These are phyloP conservation scores for Chaetophractus vellerosus DNA, from an alignment of 2,797 vertebrate genomes.

Conservation along the genomic window DNA sequence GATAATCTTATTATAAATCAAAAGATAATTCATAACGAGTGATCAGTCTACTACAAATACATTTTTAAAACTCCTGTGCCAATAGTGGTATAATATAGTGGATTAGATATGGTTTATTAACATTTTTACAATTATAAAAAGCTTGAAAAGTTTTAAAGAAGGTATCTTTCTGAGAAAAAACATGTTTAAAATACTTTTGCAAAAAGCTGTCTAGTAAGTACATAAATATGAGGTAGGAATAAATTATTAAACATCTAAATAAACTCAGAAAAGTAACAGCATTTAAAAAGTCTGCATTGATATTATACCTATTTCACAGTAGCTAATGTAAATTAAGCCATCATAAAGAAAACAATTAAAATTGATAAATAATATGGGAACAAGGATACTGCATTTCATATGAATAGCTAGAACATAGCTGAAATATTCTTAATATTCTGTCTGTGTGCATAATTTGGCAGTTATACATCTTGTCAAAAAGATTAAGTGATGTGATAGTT, in stretches of 20 bases:
- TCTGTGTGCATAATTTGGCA: background rate
- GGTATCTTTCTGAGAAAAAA: constrained; percentile 26
- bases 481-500: background rate
- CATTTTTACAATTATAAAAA: background rate
- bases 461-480: background rate
- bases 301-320: background rate
- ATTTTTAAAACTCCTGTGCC: background rate
- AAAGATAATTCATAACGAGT: background rate
- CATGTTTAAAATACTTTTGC: constrained; percentile 12
- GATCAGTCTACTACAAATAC: background rate
- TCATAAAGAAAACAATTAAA: constrained; percentile 19
- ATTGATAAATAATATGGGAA: background rate
- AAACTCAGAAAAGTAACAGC: background rate
- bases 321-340: background rate
- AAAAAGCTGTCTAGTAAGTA: background rate
- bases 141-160: background rate
- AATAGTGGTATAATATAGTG: background rate
- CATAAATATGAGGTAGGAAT: background rate
- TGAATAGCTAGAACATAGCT: background rate
- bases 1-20: constrained; percentile 22
- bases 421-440: background rate
- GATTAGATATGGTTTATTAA: background rate
- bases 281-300: constrained; percentile 5
- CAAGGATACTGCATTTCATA: background rate
- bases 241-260: constrained; percentile 32